Percentiles rank a stretch among this genome's conserved stretches.
Conservation (phyloP, 2,113 vertebrate genomes). For the Cricetomys ansorgei region DNA sequence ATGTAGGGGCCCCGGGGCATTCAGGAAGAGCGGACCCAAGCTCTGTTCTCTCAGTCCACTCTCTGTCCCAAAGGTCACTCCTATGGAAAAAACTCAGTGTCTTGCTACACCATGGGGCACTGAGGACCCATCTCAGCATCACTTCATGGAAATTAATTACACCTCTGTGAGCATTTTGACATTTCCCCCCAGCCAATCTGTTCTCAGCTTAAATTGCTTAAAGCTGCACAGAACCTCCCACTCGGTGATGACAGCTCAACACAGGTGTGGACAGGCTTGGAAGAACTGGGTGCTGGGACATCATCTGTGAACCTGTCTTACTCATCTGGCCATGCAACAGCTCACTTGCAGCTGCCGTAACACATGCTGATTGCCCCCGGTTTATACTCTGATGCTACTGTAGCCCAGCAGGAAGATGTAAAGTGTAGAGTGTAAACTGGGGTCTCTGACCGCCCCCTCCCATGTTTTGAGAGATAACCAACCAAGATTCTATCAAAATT, state of each 20-base stretch:
- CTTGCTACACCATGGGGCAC: not conserved
- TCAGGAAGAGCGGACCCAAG: not conserved
- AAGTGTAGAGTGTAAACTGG: too few species aligned
- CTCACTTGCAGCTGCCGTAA: not conserved
- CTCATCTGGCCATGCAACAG: not conserved
- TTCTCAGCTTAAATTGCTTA: not conserved
- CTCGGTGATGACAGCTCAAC: accelerated
- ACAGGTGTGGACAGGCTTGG: not conserved
- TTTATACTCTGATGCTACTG: too few species aligned
- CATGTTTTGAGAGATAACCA: not conserved
- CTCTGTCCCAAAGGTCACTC: not conserved
- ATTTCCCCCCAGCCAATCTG: not conserved
- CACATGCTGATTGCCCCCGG: accelerated
- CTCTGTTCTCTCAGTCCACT: accelerated
- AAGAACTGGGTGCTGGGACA: not conserved
- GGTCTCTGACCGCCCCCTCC: not conserved
- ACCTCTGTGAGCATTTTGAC: not conserved
- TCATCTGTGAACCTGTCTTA: not conserved
- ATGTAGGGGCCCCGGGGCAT: not conserved
- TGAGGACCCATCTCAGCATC: not conserved
- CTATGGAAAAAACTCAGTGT: accelerated
- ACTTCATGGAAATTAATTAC: not conserved
- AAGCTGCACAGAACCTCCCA: not conserved
- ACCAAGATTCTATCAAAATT: not conserved
- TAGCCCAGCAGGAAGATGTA: not conserved